Base-by-base conservation (phyloP, 2,113 vertebrate genomes). In the Meleagris gallopavo region DNA sequence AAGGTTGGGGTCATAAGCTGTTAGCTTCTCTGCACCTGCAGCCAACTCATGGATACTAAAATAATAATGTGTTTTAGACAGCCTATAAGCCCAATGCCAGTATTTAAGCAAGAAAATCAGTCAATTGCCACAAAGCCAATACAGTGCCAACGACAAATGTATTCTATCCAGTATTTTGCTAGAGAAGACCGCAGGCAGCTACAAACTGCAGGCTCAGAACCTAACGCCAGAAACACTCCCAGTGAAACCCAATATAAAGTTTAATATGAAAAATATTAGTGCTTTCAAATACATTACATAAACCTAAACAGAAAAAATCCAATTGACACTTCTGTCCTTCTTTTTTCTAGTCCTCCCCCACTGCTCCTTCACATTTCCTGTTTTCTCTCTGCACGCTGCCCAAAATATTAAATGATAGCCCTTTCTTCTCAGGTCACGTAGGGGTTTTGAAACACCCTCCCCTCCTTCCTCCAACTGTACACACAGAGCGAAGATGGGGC, bases 291-390 rank as follows among this genome's bases (percentile, higher is more conserved):
- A 60, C 6, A 46, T 66, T 70, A 43, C 45, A 89, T 30, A 89
- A 91, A 86, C 21, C 25, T 66, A 60, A 55, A 52, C 22, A 73
- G 45, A 72, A 1, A 6, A 82, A 80, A 82, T 40, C 20, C 90
- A 27, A 54, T 9, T 54, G 65, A 38, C 4, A 62, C 66, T 92
- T 48, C 48, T 46, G 18, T 81, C 57, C 11, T 73, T 20, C 55
- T 83, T 90, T 89, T 91, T 83, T 75, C 75, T 71, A 62, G 76
- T 83, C 29, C 52, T 91, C 57, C 72, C 32, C 25, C 5, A 50
- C 29, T 77, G 87, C 54, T 90, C 67, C 40, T 83, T 78, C 65
- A 64, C 46, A 60, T 91, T 94, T 95, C 75, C 83, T 55, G 54
- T 94, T 83, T 80, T 70, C 46, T 83, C 27, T 60, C 38, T 69